Evolutionary conservation across 2,888 invertebrate species (phyloP), one percentile per base, ranked within the genome.

Genomic region (Ellobium chinense): DNA sequence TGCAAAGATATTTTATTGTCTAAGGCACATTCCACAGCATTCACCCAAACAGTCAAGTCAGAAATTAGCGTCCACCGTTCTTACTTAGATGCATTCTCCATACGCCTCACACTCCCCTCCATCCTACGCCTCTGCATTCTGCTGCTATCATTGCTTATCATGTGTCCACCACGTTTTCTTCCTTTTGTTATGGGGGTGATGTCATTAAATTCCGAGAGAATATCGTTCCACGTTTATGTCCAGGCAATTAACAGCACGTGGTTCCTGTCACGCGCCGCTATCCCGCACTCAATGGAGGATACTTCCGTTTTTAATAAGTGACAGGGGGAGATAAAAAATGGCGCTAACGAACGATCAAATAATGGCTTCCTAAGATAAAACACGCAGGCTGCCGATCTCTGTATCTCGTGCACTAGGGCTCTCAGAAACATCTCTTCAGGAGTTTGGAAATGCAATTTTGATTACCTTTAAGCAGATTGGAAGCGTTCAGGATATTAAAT

Each of bases 241-340:
- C 73, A 46, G 75, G 34, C 65, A 63, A 75, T 75, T 65, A 75
- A 54, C 34, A 46, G 27, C 75, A 63, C 75, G 39, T 54, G 65
- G 27, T 75, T 75, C 54, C 54, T 63, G 21, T 65, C 75, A 29
- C 73, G 18, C 62, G 46, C 73, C 9, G 39, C 62, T 29, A 31
- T 34, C 2, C 54, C 75, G 54, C 46, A 65, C 54, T 46, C 65
- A 75, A 65, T 65, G n/a, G 39, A 27, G 63, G 65, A 39, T 24
- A 24, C 62, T 75, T 75, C 75, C 75, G 65, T n/a, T 75, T 63
- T 75, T 65, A 65, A 75, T 75, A 65, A 46, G 24, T 75, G 75
- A 63, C 70, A 70, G 58, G 12, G 39, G 70, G 46, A 46, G 18
- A 46, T 12, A 46, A 70, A 70, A 70, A 21, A 27, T 56, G 70